Base-by-base conservation (phyloP, 1,140 invertebrate genomes). In the Drosophila ercepeae region DNA sequence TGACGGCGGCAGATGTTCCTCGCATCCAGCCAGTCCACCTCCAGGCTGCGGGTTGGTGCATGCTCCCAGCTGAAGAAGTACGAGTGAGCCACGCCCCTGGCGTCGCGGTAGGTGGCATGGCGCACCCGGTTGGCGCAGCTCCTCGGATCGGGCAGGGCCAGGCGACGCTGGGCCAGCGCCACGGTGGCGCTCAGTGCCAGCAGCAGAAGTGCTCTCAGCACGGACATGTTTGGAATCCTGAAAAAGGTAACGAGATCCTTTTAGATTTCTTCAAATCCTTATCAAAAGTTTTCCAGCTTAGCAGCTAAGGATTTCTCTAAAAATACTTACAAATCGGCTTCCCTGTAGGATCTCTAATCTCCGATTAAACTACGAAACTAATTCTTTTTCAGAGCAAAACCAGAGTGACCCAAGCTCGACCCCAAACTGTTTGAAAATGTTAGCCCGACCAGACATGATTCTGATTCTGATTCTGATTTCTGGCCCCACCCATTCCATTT, bases 61-160 rank as follows among this genome's bases (percentile, higher is more conserved):
- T 98, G 97, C 86, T 97, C 96, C 97, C 97, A 97, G 84, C 96
- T 97, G 94, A 97, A 97, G 95, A 98, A 98, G 92, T 98, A 98
- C 19, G 96, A 96, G 86, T 97, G 96, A 1, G 95, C 94, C 13
- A 97, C 96, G 16, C 96, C 96, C 48, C 96, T 93, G 3, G 95
- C 96, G 90, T 97, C 96, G 71, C 96, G 94, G 92, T 97, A 97
- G 7, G 95, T 95, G 13, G 96, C 95, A 84, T 97, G 96, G 63
- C 96, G 94, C 2, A 97, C 96, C 55, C 96, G 94, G 91, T 96
- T 97, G 49, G 95, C 94, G 92, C 97, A 98, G 91, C 96, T 97
- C 88, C 95, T 94, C 32, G 96, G 96, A 93, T 98, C 97, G 42
- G 97, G 97, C 72, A 97, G 92, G 21, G 97, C 96, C 48, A 97